Base-by-base conservation (phyloP, 1,140 invertebrate species). In the Temnothorax longispinosus region DNA sequence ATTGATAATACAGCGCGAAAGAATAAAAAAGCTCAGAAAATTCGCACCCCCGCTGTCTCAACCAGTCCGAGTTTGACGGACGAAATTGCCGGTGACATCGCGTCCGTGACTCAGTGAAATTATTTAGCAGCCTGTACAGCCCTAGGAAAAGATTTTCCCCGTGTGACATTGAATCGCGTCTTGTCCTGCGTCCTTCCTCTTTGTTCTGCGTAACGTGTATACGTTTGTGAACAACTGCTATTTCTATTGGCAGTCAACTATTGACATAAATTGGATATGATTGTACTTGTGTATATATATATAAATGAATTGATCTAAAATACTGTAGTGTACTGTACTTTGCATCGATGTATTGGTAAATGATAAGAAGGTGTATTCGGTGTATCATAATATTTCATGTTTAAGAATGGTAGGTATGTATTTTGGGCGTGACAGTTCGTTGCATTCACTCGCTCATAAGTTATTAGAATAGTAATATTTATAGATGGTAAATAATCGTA, bases 11-110 rank as follows among this genome's bases (percentile, higher is more conserved):
- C 6, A 27, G 1, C 18, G 50, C 27, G 78, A 65, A 32, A 50
- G 44, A 60, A 54, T 67, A 89, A 88, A 74, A 86, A 75, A 81
- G 38, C 71, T 89, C 35, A 18, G 77, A 54, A 82, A 72, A 88
- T 67, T 60, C 71, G 54, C 86, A 88, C 86, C 84, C 52, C 77
- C 64, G 75, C 91, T 60, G 62, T 80, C 65, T 90, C 88, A 6
- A 80, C 87, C 41, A 81, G 60, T 8, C 32, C 85, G 35, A 92
- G 87, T 87, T 84, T 89, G 54, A 76, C 78, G 35, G 82, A 93
- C 56, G 76, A 86, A 71, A 60, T 91, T 77, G 71, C 7, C 78
- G 47, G 69, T 58, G 50, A 58, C 32, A 35, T 64, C 21, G 72
- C 72, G 65, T 62, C 75, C 71, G 69, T 50, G 80, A 84, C 54